Conservation (phyloP, 2,888 invertebrate species). For the Ypsolopha sequella region DNA sequence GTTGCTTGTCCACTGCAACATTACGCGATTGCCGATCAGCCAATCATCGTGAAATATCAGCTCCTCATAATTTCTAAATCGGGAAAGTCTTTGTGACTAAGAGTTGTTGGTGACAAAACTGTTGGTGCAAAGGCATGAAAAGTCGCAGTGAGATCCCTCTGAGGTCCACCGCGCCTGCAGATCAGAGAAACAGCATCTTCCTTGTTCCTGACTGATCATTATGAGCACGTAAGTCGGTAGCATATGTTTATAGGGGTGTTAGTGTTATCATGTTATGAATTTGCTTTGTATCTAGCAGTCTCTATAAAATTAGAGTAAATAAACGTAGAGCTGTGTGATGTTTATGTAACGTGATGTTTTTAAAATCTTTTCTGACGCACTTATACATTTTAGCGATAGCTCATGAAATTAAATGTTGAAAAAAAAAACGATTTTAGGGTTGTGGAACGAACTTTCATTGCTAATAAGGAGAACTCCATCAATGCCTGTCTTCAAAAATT, state of each 20-base stretch:
- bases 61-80: not conserved
- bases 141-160: conserved; percentile 4
- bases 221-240: conserved; percentile 30
- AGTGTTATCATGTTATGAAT: not conserved
- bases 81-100: not conserved
- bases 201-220: conserved; percentile 22
- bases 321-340: no score
- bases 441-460: no score
- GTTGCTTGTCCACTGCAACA: conserved; percentile 6
- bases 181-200: conserved; percentile 9
- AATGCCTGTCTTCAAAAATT: no score
- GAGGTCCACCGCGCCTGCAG: not conserved
- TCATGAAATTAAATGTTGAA: no score
- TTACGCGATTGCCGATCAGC: not conserved
- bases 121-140: conserved; percentile 29
- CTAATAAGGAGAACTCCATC: no score
- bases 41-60: not conserved
- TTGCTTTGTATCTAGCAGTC: not conserved
- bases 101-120: not conserved
- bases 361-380: no score
- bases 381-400: no score
- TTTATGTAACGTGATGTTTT: no score
- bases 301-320: no score
- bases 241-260: not conserved
- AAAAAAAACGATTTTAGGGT: no score